phyloP scores from a whole-genome alignment of 2,113 vertebrate genomes.

The Morone chrysops region DNA sequence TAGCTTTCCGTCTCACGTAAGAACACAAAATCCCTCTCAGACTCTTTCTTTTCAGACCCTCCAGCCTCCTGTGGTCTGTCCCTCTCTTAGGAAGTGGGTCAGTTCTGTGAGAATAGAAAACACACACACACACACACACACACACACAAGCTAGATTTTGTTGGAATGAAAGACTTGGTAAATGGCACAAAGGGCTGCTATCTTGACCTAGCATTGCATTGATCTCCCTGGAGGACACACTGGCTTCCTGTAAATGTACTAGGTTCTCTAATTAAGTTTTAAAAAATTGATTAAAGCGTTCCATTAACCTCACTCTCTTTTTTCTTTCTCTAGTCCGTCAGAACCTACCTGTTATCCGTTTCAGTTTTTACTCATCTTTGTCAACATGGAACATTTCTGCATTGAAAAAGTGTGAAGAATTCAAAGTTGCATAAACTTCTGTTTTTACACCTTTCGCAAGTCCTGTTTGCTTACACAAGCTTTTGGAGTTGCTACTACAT shows the following conservation, averaged over 20 bases:
- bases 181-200: constrained; percentile 10
- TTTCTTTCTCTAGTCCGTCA: not conserved
- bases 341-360: not conserved
- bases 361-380: not conserved
- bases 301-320: not conserved
- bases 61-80: constrained; percentile 7
- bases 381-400: not conserved
- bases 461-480: not conserved
- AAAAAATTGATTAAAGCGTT: not conserved
- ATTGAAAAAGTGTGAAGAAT: not conserved
- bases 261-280: constrained; percentile 1
- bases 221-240: not conserved
- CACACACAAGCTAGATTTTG: not conserved
- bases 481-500: not conserved
- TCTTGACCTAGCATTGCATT: constrained; percentile 1
- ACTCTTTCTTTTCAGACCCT: constrained; percentile 27
- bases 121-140: not conserved
- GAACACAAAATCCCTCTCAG: constrained; percentile 26
- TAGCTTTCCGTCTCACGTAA: constrained; percentile 12
- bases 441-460: not conserved
- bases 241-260: constrained; percentile 4
- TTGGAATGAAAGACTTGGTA: constrained; percentile 23
- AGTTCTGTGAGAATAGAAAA: constrained; percentile 25
- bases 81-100: constrained; percentile 54
- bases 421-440: not conserved